Percentiles rank a stretch among this genome's conserved stretches.
phyloP scores from a whole-genome alignment of 2,888 invertebrate species.

The Drosophila algonquin region DNA sequence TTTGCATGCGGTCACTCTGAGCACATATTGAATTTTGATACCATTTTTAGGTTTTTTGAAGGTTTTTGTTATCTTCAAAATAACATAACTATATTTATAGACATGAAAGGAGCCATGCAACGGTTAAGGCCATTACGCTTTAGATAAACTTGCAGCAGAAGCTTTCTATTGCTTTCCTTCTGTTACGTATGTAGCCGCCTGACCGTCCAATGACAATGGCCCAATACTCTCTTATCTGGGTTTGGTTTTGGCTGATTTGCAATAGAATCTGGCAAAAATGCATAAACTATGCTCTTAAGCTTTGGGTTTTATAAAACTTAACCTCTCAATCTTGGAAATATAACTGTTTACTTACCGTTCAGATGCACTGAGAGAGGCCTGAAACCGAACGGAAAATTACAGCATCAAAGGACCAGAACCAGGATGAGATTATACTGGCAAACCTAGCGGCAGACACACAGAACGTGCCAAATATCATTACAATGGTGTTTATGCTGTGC shows the following conservation, averaged over 20 bases:
- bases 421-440: neutral
- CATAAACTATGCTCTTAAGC: neutral
- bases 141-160: neutral
- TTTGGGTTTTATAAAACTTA: neutral
- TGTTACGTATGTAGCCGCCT: slow-evolving; percentile 14
- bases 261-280: neutral
- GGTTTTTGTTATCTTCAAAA: slow-evolving; percentile 45
- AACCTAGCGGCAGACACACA: neutral
- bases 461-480: neutral
- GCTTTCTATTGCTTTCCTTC: neutral
- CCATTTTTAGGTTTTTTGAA: slow-evolving; percentile 67
- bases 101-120: no score
- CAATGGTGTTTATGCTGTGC: neutral
- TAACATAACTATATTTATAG: slow-evolving; percentile 19
- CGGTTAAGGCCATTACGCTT: neutral
- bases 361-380: neutral
- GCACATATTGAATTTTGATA: slow-evolving; percentile 64
- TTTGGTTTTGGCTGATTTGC: neutral
- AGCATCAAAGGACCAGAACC: neutral
- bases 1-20: slow-evolving; percentile 35
- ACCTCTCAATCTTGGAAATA: neutral
- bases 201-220: slow-evolving; percentile 12
- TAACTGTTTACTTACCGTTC: neutral
- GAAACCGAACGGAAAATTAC: neutral
- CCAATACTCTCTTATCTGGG: slow-evolving; percentile 16